Conservation (phyloP, 1,140 invertebrate species). For the Brachionus plicatilis region DNA sequence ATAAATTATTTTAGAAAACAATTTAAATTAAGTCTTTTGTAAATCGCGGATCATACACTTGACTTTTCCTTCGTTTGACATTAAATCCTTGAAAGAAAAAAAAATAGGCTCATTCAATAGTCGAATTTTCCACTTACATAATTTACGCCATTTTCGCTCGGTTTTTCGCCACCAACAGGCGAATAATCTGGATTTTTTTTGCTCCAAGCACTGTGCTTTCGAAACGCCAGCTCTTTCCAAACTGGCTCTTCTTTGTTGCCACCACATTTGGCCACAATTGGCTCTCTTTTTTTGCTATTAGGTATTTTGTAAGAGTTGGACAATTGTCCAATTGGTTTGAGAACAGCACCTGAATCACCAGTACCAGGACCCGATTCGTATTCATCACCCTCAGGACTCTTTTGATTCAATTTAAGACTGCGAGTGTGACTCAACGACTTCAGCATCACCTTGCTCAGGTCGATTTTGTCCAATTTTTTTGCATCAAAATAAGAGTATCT, state of each 20-base stretch:
- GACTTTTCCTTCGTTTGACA: neutral
- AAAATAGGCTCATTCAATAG: neutral
- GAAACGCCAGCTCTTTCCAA: slow-evolving; percentile 32
- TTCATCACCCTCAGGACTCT: neutral
- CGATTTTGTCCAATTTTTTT: neutral
- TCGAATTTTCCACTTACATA: too few relatives aligned
- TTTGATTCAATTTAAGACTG: slow-evolving; percentile 2
- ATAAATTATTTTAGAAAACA: neutral
- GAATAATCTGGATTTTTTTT: neutral
- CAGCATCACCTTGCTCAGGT: neutral
- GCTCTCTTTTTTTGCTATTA: neutral
- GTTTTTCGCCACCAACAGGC: neutral
- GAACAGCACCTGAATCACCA: neutral
- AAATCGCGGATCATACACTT: slow-evolving; percentile 2
- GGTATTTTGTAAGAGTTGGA: neutral
- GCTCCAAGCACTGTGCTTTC: slow-evolving; percentile 31
- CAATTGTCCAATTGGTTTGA: neutral
- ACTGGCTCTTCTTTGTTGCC: neutral
- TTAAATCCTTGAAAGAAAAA: neutral
- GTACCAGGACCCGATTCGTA: too few relatives aligned
- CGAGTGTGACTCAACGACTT: neutral
- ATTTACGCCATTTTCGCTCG: neutral
- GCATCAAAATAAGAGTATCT: neutral
- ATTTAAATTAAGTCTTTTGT: slow-evolving; percentile 2
- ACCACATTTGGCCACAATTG: neutral